Percentiles rank a stretch among this genome's conserved stretches.
Evolutionary conservation across 2,888 invertebrate species (phyloP).

Genomic region (Calameuta idolon): DNA sequence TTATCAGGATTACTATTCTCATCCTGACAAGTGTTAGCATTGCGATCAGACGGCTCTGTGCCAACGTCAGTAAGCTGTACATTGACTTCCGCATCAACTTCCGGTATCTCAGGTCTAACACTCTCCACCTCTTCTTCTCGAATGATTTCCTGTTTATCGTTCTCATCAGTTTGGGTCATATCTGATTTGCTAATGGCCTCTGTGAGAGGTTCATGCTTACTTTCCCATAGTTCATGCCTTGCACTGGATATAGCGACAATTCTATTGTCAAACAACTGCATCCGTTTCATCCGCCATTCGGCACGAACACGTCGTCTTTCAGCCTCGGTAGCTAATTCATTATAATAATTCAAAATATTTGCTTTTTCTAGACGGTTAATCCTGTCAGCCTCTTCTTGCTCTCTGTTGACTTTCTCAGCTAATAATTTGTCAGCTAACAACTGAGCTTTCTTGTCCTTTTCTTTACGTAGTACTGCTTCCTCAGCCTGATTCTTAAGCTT

Average conservation of each 20-base stretch:
- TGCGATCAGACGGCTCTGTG: conserved; percentile 13
- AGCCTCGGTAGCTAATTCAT: conserved; percentile 73
- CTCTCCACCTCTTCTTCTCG: conserved; percentile 66
- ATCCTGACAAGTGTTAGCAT: conserved; percentile 15
- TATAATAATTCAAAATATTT: conserved; percentile 74
- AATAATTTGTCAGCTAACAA: conserved; percentile 49
- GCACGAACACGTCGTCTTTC: conserved; percentile 71
- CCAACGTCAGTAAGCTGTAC: conserved; percentile 2
- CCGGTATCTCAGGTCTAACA: conserved; percentile 50
- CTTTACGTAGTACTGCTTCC: conserved; percentile 47
- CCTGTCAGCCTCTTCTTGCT: conserved; percentile 47
- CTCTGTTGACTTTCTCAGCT: conserved; percentile 36
- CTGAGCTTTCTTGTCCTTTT: conserved; percentile 46
- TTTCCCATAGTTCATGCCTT: conserved; percentile 19
- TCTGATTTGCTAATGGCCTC: not conserved
- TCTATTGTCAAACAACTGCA: conserved; percentile 55
- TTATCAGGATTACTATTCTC: conserved; percentile 19
- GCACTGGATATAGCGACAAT: conserved; percentile 34
- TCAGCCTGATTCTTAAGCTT: conserved; percentile 55
- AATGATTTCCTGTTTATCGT: conserved; percentile 58
- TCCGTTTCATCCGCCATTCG: conserved; percentile 71
- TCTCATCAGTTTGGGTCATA: conserved; percentile 29
- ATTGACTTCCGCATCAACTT: not conserved
- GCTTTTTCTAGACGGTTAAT: conserved; percentile 34
- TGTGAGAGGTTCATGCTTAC: not conserved